Base-by-base conservation (phyloP, 2,113 vertebrate genomes). In the Sylvilagus bachmani region DNA sequence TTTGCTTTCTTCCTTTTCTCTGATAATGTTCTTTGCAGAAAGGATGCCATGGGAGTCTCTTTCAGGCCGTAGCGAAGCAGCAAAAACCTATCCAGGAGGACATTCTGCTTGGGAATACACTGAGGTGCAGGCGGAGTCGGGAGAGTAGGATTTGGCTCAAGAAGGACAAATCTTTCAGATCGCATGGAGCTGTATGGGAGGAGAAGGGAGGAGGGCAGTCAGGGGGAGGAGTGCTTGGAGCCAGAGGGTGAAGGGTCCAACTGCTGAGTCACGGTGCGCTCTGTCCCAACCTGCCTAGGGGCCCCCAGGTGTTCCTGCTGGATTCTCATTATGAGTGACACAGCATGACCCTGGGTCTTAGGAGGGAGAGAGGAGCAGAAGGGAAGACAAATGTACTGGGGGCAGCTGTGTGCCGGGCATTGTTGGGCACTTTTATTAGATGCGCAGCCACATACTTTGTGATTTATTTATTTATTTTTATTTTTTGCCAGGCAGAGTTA, bases 1-100 rank as follows among this genome's bases (percentile, higher is more conserved):
- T 61, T 31, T 82, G 24, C 73, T 90, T 96, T 82, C 88, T 91
- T 93, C 92, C n/a, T 74, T 89, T 92, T 94, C 25, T 62, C 69
- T 94, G 55, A 82, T 67, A 75, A 53, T 66, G n/a, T 12, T 79
- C 22, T 81, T 33, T 85, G 29, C 8, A 86, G 64, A 89, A 94
- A 64, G 53, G 64, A 53, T 36, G 27, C 58, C 24, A 1, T 24
- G 77, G 71, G 49, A 55, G 24, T 55, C 38, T 95, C 85, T 90
- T 93, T 92, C 90, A 94, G 27, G 13, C 21, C 53, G 85, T 85
- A 24, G 5, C 38, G 38, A 21, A 61, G 22, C 49, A 36, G 53
- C n/a, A 93, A 77, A 75, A 38, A 85, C 53, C 31, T 7, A 8
- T 49, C n/a, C 10, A 62, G 70, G 55, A 87, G 89, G 94, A 73